A percentile compares a stretch with the other conserved stretches of the same genome.
phyloP scores from a whole-genome alignment of 2,797 vertebrate genomes.

The Masticophis lateralis region DNA sequence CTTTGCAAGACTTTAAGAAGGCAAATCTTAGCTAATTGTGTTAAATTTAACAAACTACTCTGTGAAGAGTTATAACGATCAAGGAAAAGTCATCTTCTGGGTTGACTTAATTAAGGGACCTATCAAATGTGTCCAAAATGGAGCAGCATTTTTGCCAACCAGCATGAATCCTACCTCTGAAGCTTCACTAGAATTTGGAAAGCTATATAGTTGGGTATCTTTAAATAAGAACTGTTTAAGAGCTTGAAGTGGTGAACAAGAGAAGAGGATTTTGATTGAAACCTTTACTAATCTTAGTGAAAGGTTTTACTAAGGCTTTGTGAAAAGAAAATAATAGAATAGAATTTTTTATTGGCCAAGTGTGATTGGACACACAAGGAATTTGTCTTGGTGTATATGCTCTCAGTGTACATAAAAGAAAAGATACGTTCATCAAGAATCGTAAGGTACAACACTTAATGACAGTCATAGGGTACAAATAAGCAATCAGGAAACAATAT shows the following conservation, averaged over 20 bases:
- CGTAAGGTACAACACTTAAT: too few relatives aligned
- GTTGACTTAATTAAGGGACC: background rate
- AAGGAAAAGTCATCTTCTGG: background rate
- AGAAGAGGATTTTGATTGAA: background rate
- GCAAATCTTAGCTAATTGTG: background rate
- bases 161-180: background rate
- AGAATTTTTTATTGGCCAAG: too few relatives aligned
- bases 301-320: background rate
- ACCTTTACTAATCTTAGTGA: background rate
- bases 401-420: too few relatives aligned
- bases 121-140: background rate
- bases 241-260: background rate
- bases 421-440: too few relatives aligned
- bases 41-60: background rate
- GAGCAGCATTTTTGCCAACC: background rate
- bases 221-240: background rate
- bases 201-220: background rate
- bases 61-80: background rate
- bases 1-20: background rate
- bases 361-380: too few relatives aligned
- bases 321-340: background rate
- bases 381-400: too few relatives aligned
- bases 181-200: background rate
- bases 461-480: too few relatives aligned
- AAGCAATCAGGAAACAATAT: too few relatives aligned